Base-by-base conservation (phyloP, 1,140 invertebrate genomes). In the Orius laevigatus region DNA sequence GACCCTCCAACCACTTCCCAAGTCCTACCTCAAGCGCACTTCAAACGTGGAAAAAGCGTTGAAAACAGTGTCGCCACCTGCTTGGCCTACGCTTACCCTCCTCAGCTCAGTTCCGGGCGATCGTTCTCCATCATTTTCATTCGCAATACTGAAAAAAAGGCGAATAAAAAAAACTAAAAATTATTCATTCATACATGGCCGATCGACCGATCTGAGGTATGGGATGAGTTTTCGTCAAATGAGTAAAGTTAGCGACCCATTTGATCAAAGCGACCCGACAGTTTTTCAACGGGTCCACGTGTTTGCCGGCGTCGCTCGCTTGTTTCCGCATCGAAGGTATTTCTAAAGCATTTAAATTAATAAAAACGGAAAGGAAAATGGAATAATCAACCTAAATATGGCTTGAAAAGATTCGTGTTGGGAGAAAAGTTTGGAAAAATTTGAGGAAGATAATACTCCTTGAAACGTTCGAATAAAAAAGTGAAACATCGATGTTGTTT, bases 381-480 rank as follows among this genome's bases (percentile, higher is more conserved):
- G 6, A 8, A 40, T 15, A 60, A 62, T 64, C 56, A n/a, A 78
- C 89, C 85, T 62, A 94, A 67, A 61, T 77, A 79, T 32, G 88
- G 88, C 61, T 81, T 79, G 61, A 95, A 95, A 18, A 95, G 70
- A 19, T 83, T 87, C 56, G 84, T 88, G 57, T 71, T 76, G 39
- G 76, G 68, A 60, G 84, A 78, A 61, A 93, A 94, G 56, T 84
- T 77, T 1, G 90, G 89, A 66, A 93, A 93, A 56, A 97, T 84
- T 57, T 86, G 74, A 25, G 80, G 81, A 51, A 97, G 69, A 65
- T 96, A 97, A 60, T 84, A 85, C 35, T 78, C 67, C 67, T 92
- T 92, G 60, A 96, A 97, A 56, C 81, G 82, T 61, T 94, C 81
- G 62, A 97, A 75, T 47, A 97, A 67, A 70, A 95, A 97, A 36